phyloP scores from a whole-genome alignment of 1,140 invertebrate genomes.

The Trichonephila clavata region DNA sequence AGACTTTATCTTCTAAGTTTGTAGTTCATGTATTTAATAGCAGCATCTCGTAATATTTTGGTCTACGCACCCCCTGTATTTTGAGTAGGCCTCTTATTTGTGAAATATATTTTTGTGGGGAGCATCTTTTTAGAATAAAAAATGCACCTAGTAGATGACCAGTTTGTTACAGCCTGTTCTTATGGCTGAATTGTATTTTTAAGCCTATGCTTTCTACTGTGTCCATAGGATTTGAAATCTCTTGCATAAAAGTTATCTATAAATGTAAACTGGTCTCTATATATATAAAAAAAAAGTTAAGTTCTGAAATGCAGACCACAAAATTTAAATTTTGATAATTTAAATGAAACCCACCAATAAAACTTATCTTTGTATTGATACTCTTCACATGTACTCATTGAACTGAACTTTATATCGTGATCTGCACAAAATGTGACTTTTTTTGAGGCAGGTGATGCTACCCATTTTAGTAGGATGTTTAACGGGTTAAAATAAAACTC shows the following conservation, averaged over 20 bases:
- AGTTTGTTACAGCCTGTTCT: slow-evolving; percentile 21
- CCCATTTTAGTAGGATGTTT: slow-evolving; percentile 16
- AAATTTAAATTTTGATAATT: neutral
- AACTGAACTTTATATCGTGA: neutral
- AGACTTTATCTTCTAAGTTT: slow-evolving; percentile 47
- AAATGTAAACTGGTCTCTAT: neutral
- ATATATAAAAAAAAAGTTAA: neutral
- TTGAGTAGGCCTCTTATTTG: slow-evolving; percentile 40
- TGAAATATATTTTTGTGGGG: slow-evolving; percentile 20
- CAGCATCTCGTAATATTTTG: slow-evolving; percentile 55
- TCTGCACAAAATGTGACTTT: slow-evolving; percentile 16
- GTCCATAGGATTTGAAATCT: slow-evolving; percentile 19
- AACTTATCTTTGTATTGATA: neutral
- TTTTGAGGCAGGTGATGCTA: slow-evolving; percentile 42
- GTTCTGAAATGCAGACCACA: neutral
- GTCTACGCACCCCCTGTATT: slow-evolving; percentile 70
- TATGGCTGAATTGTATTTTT: slow-evolving; percentile 2
- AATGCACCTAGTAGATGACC: slow-evolving; percentile 44
- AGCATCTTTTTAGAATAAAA: neutral
- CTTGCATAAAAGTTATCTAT: neutral
- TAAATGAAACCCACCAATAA: neutral
- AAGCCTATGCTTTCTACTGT: slow-evolving; percentile 6
- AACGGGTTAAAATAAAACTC: neutral
- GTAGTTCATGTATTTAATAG: slow-evolving; percentile 71
- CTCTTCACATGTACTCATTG: neutral